Evolutionary conservation across 2,888 invertebrate genomes (phyloP).

Genomic region (Tipula helvola): DNA sequence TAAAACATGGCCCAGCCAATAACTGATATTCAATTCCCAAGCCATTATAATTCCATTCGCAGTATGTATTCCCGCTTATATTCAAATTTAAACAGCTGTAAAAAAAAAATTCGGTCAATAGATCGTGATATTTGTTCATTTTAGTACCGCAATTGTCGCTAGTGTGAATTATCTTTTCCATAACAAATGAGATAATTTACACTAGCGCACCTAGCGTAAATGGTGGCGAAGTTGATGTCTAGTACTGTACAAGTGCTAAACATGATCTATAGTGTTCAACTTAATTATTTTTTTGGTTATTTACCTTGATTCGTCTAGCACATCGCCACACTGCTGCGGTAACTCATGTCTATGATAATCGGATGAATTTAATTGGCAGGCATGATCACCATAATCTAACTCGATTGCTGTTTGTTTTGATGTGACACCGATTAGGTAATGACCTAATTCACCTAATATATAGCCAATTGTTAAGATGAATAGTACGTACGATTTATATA

Average conservation of each 20-base stretch:
- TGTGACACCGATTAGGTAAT: conserved; percentile 79
- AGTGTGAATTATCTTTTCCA: no score
- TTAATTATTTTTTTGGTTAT: not conserved
- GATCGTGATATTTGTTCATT: no score
- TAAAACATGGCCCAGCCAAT: conserved; percentile 84
- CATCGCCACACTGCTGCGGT: conserved; percentile 43
- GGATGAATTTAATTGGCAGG: conserved; percentile 64
- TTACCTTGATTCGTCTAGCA: conserved; percentile 42
- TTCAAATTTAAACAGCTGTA: conserved; percentile 50
- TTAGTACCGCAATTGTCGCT: no score
- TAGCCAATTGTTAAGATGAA: conserved; percentile 71
- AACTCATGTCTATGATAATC: conserved; percentile 40
- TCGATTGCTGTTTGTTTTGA: conserved; percentile 77
- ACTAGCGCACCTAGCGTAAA: no score
- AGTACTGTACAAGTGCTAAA: no score
- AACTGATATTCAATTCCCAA: conserved; percentile 86
- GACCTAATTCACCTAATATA: conserved; percentile 75
- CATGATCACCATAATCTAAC: conserved; percentile 73
- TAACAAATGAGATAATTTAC: no score
- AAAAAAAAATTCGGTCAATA: conserved; percentile 14
- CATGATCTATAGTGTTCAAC: no score
- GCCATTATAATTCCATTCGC: conserved; percentile 90
- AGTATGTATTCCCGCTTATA: conserved; percentile 61
- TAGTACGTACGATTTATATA: conserved; percentile 69
- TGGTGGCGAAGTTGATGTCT: no score